Evolutionary conservation across 2,797 vertebrate species (phyloP).

Genomic region (Brachyalestes nurse): DNA sequence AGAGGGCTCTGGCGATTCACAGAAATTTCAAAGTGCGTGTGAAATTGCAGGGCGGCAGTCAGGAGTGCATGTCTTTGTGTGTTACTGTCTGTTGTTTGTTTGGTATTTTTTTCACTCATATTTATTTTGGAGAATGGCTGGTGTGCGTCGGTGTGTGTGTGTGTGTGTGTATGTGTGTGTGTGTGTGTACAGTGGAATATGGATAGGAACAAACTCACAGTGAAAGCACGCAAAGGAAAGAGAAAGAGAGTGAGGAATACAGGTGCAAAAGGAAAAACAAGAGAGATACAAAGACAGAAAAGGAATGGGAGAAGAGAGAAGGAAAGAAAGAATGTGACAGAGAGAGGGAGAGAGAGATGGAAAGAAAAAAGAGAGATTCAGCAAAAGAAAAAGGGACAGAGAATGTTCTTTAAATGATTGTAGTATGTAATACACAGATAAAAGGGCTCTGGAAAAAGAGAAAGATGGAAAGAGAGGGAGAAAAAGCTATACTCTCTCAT

Average conservation of each 20-base stretch:
- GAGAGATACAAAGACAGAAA: not conserved
- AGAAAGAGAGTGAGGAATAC: not conserved
- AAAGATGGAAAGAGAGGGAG: not conserved
- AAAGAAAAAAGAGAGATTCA: not conserved
- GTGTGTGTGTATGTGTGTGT: constrained; percentile 12
- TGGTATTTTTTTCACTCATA: constrained; percentile 16
- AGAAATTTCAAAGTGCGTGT: constrained; percentile 15
- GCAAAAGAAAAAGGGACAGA: constrained; percentile 2
- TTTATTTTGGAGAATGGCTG: constrained; percentile 39
- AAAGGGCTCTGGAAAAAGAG: not conserved
- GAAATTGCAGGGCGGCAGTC: constrained; percentile 13
- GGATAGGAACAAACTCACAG: constrained; percentile 4
- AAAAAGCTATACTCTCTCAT: not conserved
- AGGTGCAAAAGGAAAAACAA: not conserved
- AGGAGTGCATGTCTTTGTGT: constrained; percentile 34
- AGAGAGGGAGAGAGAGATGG: not conserved
- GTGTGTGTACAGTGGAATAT: constrained; percentile 1
- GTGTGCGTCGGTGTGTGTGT: constrained; percentile 2
- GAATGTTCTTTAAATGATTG: constrained; percentile 27
- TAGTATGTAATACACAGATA: constrained; percentile 24
- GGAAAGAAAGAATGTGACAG: not conserved
- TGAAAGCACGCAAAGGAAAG: constrained; percentile 27
- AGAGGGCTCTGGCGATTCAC: constrained; percentile 31
- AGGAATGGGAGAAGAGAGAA: not conserved
- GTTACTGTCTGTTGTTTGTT: constrained; percentile 45